Percentiles rank a stretch among this genome's conserved stretches.
These are phyloP conservation scores for Siderastrea radians DNA, from an alignment of 92 coral and sea anemone genomes.

Conservation along the genomic window DNA sequence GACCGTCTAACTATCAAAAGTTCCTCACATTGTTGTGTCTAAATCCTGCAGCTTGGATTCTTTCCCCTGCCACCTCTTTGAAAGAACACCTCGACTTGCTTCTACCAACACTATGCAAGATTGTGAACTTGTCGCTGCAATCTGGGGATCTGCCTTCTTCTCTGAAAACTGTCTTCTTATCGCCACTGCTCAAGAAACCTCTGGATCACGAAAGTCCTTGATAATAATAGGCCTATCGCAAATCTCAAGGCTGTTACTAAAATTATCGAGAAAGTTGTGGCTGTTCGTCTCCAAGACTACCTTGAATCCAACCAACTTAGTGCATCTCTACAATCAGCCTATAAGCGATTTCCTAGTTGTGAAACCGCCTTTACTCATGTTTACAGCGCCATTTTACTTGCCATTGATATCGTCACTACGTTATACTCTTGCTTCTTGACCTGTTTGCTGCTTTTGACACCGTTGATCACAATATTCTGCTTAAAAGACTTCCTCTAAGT, in stretches of 20 bases:
- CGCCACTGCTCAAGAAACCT: conserved; percentile 59
- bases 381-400: conserved; percentile 33
- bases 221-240: conserved; percentile 49
- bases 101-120: conserved; percentile 45
- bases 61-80: conserved; percentile 50
- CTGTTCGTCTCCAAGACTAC: conserved; percentile 31
- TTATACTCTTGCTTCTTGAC: conserved; percentile 38
- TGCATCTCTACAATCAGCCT: conserved; percentile 36
- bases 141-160: conserved; percentile 43
- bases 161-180: conserved; percentile 48
- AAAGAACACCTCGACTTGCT: conserved; percentile 33
- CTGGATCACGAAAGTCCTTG: conserved; percentile 54
- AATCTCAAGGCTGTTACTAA: conserved; percentile 38
- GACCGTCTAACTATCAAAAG: conserved; percentile 8
- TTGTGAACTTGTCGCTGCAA: conserved; percentile 54
- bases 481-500: conserved; percentile 2
- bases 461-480: conserved; percentile 16
- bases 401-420: conserved; percentile 36
- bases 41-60: conserved; percentile 65
- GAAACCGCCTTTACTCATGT: conserved; percentile 47
- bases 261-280: conserved; percentile 40
- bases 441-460: conserved; percentile 20
- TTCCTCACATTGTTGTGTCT: conserved; percentile 3
- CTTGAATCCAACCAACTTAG: conserved; percentile 33
- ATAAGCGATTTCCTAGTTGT: conserved; percentile 31